Percentiles rank a stretch among this genome's conserved stretches.
These are phyloP conservation scores for Drosophila robusta DNA, from an alignment of 2,888 invertebrate species.

Conservation along the genomic window DNA sequence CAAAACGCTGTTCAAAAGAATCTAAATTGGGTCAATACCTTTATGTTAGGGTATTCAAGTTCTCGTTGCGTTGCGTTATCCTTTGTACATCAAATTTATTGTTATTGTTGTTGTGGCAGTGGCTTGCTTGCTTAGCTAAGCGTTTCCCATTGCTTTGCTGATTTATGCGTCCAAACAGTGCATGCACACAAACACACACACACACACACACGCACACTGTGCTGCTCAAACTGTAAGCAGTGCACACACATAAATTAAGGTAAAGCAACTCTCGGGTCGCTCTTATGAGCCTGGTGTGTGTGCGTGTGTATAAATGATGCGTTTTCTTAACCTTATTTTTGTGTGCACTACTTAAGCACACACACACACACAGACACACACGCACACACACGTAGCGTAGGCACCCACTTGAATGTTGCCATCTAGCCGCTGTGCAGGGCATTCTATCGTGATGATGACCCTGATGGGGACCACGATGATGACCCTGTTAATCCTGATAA, in stretches of 20 bases:
- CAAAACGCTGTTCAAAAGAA: too few relatives aligned
- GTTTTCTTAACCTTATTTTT: slow-evolving; percentile 75
- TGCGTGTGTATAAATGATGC: slow-evolving; percentile 37
- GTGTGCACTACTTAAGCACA: slow-evolving; percentile 31
- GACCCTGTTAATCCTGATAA: slow-evolving; percentile 4
- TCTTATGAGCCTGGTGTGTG: slow-evolving; percentile 1
- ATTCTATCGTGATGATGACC: slow-evolving; percentile 27
- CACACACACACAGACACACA: slow-evolving; percentile 8
- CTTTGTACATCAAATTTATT: slow-evolving; percentile 38
- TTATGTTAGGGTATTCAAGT: slow-evolving; percentile 22
- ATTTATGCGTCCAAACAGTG: slow-evolving; percentile 59
- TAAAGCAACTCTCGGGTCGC: slow-evolving; percentile 42
- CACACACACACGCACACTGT: slow-evolving; percentile 34
- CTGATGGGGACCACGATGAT: slow-evolving; percentile 10
- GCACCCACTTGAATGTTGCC: slow-evolving; percentile 44
- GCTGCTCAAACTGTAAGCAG: slow-evolving; percentile 69
- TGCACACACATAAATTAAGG: slow-evolving; percentile 69
- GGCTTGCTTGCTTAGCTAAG: slow-evolving; percentile 69
- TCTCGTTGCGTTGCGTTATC: slow-evolving; percentile 18
- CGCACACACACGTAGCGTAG: slow-evolving; percentile 2
- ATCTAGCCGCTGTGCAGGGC: slow-evolving; percentile 45
- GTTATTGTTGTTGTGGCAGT: slow-evolving; percentile 45
- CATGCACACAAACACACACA: slow-evolving; percentile 15
- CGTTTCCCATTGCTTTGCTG: slow-evolving; percentile 70
- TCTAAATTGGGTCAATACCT: too few relatives aligned